Evolutionary conservation across 2,113 vertebrate genomes (phyloP).

Genomic region (Mormyrus iriodes): DNA sequence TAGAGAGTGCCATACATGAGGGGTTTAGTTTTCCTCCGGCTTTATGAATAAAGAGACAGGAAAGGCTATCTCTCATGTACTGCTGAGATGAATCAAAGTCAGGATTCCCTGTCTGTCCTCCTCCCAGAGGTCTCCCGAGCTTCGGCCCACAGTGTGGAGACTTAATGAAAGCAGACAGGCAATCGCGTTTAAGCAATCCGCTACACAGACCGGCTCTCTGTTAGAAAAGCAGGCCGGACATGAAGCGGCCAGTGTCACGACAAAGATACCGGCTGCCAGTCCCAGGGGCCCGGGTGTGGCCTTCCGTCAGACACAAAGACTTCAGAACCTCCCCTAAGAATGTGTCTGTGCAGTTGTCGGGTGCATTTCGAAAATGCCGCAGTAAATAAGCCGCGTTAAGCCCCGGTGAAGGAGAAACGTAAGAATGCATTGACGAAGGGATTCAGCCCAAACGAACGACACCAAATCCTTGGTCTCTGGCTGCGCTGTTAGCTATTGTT

Average conservation of each 20-base stretch:
- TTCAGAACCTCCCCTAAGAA: neutral
- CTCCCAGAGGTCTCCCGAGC: neutral
- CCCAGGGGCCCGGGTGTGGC: neutral
- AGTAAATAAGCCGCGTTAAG: neutral
- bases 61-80: neutral
- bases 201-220: conserved; percentile 29
- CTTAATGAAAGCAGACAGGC: conserved; percentile 53
- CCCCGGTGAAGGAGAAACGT: neutral
- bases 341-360: neutral
- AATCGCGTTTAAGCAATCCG: conserved; percentile 42
- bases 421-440: neutral
- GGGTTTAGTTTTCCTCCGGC: neutral
- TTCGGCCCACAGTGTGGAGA: conserved; percentile 37
- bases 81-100: conserved; percentile 13
- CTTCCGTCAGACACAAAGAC: neutral
- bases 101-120: neutral
- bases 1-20: neutral
- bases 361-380: neutral
- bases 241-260: conserved; percentile 34
- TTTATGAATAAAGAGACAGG: neutral
- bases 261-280: conserved; percentile 31
- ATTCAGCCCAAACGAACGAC: neutral
- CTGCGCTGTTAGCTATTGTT: neutral
- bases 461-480: neutral
- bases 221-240: conserved; percentile 39